Conservation (phyloP, 2,113 vertebrate genomes). For the Silurus asotus region DNA sequence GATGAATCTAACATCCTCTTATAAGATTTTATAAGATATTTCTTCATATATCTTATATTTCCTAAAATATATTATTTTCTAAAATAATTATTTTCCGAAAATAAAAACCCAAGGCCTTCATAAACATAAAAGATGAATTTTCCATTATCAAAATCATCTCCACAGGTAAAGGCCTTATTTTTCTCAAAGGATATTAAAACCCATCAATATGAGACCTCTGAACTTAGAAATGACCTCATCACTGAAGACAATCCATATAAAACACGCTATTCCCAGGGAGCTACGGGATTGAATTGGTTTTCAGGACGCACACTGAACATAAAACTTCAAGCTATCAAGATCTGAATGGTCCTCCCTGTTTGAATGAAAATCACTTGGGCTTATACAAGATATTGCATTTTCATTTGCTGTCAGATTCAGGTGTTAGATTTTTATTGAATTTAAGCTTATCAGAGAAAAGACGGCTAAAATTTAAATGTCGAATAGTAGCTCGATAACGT, state of each 20-base stretch:
- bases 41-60: no score
- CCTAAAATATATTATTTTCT: no score
- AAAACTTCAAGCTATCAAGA: not conserved
- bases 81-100: not conserved
- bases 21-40: not conserved
- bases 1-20: not conserved
- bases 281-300: constrained; percentile 28
- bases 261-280: constrained; percentile 15
- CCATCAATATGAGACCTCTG: constrained; percentile 27
- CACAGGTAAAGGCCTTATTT: constrained; percentile 34
- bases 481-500: not conserved
- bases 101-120: not conserved
- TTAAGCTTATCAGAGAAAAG: not conserved
- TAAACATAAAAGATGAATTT: not conserved
- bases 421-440: not conserved
- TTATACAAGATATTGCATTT: not conserved
- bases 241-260: constrained; percentile 23
- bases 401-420: not conserved
- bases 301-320: constrained; percentile 5
- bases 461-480: not conserved
- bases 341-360: not conserved
- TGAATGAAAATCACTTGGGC: not conserved
- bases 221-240: constrained; percentile 35
- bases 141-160: not conserved
- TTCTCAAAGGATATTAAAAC: constrained; percentile 4